Evolutionary conservation across 2,113 vertebrate genomes (phyloP).

Genomic region (Silurus meridionalis): DNA sequence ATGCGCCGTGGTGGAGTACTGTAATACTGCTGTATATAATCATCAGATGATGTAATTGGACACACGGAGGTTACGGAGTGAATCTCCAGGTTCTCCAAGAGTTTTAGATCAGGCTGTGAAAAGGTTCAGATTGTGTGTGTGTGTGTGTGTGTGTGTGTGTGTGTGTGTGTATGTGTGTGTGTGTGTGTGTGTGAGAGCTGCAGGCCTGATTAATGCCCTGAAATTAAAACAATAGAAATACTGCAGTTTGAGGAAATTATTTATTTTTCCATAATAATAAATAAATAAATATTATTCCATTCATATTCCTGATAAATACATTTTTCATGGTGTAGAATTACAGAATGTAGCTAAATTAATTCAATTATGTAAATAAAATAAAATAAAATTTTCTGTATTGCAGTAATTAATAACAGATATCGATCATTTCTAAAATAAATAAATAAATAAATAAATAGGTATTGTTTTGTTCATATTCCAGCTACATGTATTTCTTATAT

Average conservation of each 20-base stretch:
- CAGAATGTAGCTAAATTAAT: too few species aligned
- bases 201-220: not conserved
- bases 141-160: not conserved
- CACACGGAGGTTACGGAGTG: not conserved
- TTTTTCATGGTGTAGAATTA: too few species aligned
- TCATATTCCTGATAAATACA: too few species aligned
- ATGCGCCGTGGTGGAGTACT: not conserved
- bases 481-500: too few species aligned
- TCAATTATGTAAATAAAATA: too few species aligned
- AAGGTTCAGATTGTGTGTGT: not conserved
- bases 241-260: not conserved
- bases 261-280: not conserved
- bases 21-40: not conserved
- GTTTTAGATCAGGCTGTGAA: not conserved
- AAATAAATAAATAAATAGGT: too few species aligned
- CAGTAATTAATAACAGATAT: too few species aligned
- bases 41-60: not conserved
- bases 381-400: too few species aligned
- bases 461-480: too few species aligned
- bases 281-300: too few species aligned
- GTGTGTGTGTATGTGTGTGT: not conserved
- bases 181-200: not conserved
- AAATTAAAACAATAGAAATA: slow-evolving; percentile 2
- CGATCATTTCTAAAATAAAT: too few species aligned
- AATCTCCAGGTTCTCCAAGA: not conserved